Percentiles rank a stretch among this genome's conserved stretches.
These are phyloP conservation scores for Istiophorus platypterus DNA, from an alignment of 2,113 vertebrate species.

Conservation along the genomic window DNA sequence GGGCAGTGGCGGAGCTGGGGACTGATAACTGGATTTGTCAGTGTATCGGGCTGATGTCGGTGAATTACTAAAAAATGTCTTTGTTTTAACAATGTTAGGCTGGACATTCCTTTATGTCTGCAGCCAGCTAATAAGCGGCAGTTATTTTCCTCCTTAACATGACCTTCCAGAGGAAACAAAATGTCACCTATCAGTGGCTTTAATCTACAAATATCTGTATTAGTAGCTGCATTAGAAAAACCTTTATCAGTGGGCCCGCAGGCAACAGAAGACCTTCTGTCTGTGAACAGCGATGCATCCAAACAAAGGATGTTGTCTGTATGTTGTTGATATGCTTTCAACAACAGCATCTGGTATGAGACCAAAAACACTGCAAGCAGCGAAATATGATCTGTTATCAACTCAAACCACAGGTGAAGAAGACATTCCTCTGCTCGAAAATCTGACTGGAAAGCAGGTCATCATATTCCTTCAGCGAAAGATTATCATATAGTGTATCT, in stretches of 20 bases:
- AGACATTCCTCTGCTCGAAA: slow-evolving; percentile 35
- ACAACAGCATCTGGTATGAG: slow-evolving; percentile 36
- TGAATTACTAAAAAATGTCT: slow-evolving; percentile 27
- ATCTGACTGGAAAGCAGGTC: slow-evolving; percentile 43
- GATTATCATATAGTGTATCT: background rate
- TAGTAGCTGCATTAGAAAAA: slow-evolving; percentile 17
- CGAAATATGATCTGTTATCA: slow-evolving; percentile 27
- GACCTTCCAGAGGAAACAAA: slow-evolving; percentile 21
- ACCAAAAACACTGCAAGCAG: slow-evolving; percentile 18
- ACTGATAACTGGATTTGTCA: slow-evolving; percentile 32
- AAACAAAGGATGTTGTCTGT: slow-evolving; percentile 37
- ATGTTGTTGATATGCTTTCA: slow-evolving; percentile 50
- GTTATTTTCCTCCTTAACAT: slow-evolving; percentile 1
- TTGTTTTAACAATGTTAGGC: background rate
- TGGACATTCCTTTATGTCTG: background rate
- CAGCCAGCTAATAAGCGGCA: background rate
- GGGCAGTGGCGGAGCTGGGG: slow-evolving; percentile 3
- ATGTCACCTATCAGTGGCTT: slow-evolving; percentile 20
- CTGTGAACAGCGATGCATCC: slow-evolving; percentile 3
- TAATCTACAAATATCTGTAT: slow-evolving; percentile 48
- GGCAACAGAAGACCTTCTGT: slow-evolving; percentile 40
- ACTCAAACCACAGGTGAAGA: slow-evolving; percentile 30
- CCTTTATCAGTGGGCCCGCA: slow-evolving; percentile 19
- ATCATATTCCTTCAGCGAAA: slow-evolving; percentile 26
- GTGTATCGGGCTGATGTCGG: slow-evolving; percentile 13